A percentile compares a stretch with the other conserved stretches of the same genome.
Evolutionary conservation across 64 coral and sea anemone genomes (phyloP).

Genomic region (Montipora cactus): DNA sequence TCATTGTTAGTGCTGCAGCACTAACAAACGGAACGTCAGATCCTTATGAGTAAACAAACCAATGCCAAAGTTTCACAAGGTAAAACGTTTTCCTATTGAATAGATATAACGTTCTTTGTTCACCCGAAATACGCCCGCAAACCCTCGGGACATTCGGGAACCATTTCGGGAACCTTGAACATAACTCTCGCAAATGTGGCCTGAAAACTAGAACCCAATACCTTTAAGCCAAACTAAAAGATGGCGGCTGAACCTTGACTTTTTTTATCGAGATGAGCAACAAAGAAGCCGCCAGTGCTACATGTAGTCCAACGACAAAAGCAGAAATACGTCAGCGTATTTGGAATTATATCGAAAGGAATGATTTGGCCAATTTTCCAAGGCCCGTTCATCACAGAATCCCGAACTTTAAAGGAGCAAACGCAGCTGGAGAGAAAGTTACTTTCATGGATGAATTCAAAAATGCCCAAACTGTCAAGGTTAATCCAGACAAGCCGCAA

Average conservation of each 20-base stretch:
- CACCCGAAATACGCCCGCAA: too few species aligned
- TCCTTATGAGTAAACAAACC: too few species aligned
- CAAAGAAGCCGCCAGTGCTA: background rate
- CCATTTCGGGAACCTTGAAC: too few species aligned
- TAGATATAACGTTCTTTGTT: too few species aligned
- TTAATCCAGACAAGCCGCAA: constrained; percentile 81
- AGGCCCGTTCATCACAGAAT: constrained; percentile 75
- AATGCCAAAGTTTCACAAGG: too few species aligned
- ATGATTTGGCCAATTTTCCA: constrained; percentile 76
- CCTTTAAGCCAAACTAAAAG: background rate
- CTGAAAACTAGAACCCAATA: background rate
- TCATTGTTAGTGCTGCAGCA: too few species aligned
- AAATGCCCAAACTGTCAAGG: constrained; percentile 65
- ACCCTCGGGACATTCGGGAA: too few species aligned
- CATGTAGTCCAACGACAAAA: constrained; percentile 23
- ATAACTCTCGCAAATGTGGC: background rate
- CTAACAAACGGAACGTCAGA: too few species aligned
- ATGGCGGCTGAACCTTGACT: too few species aligned
- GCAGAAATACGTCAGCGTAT: constrained; percentile 64
- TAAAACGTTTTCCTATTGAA: too few species aligned
- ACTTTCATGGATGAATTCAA: constrained; percentile 74
- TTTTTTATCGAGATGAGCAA: background rate
- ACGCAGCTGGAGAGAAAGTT: constrained; percentile 66
- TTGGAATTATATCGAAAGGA: constrained; percentile 73
- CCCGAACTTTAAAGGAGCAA: constrained; percentile 83